These are phyloP conservation scores for Tiliqua scincoides DNA, from an alignment of 2,113 vertebrate genomes.

Conservation along the genomic window DNA sequence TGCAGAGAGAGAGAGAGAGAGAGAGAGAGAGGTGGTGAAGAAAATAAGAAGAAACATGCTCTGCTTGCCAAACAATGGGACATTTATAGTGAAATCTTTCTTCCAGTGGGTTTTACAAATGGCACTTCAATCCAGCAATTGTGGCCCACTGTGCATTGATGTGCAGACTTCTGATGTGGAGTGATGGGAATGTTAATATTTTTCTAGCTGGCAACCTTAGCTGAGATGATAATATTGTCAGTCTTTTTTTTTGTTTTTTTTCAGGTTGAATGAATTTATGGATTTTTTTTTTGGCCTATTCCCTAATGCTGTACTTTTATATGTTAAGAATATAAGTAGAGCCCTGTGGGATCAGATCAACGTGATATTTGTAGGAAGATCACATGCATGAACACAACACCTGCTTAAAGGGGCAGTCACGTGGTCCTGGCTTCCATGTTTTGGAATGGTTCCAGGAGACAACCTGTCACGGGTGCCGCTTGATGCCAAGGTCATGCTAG, in stretches of 20 bases:
- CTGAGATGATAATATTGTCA: not conserved
- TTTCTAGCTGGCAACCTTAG: not conserved
- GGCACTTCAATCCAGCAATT: not conserved
- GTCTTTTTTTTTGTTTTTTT: not conserved
- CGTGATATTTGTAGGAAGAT: not conserved
- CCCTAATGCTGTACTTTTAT: no score
- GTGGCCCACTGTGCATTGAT: constrained; percentile 7
- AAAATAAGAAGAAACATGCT: not conserved
- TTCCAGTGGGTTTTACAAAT: not conserved
- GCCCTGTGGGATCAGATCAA: not conserved
- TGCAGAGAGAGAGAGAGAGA: no score
- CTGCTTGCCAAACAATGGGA: not conserved
- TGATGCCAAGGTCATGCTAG: not conserved
- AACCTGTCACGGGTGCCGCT: not conserved
- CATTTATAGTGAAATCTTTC: not conserved
- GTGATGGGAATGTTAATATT: not conserved
- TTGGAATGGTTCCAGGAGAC: not conserved
- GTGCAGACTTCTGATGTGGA: not conserved
- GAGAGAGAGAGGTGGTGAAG: not conserved
- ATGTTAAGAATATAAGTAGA: no score
- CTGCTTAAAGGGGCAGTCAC: not conserved
- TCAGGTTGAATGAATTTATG: not conserved
- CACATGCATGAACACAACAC: not conserved
- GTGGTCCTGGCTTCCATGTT: not conserved
- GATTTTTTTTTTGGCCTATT: not conserved